phyloP scores from a whole-genome alignment of 2,888 invertebrate genomes.

The Tineola bisselliella region DNA sequence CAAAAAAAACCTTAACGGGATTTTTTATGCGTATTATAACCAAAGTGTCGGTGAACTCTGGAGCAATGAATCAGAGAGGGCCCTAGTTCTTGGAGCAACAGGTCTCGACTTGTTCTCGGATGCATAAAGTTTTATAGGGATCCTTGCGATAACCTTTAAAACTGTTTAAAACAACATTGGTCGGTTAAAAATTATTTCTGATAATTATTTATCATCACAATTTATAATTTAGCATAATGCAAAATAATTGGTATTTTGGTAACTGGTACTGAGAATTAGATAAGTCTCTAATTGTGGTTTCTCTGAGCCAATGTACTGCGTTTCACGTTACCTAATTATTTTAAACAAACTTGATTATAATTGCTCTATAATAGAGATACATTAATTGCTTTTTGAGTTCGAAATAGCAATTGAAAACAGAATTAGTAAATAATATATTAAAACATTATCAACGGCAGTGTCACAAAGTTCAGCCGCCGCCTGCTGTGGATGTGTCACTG shows the following conservation, averaged over 20 bases:
- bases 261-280: too few relatives aligned
- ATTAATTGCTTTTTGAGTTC: too few relatives aligned
- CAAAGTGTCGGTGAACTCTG: not conserved
- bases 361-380: too few relatives aligned
- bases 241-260: not conserved
- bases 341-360: too few relatives aligned
- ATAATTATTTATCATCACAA: not conserved
- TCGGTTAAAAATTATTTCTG: not conserved
- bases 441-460: constrained; percentile 47
- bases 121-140: not conserved
- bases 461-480: constrained; percentile 38
- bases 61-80: not conserved
- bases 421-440: constrained; percentile 39
- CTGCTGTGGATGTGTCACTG: constrained; percentile 23
- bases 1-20: too few relatives aligned
- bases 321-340: too few relatives aligned
- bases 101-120: constrained; percentile 3
- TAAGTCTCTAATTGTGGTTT: too few relatives aligned
- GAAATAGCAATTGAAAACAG: constrained; percentile 15
- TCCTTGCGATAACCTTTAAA: not conserved
- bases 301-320: too few relatives aligned
- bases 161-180: not conserved
- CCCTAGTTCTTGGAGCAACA: not conserved
- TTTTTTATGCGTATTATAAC: not conserved
- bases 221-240: not conserved